Conservation (phyloP, 2,888 invertebrate species). For the Balanococcus diminutus region DNA sequence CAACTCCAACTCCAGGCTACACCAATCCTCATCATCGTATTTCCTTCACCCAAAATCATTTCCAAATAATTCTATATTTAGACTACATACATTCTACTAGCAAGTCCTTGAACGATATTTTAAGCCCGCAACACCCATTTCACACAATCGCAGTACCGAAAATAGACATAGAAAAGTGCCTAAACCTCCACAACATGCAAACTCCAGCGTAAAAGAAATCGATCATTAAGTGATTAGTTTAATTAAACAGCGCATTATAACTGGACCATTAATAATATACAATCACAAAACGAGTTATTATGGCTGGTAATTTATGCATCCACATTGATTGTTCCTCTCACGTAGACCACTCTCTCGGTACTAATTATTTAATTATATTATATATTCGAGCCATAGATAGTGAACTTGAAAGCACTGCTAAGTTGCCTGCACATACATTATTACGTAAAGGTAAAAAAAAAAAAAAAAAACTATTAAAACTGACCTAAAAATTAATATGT, state of each 20-base stretch:
- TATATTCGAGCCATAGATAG: background rate
- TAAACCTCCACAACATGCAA: background rate
- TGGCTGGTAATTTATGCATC: background rate
- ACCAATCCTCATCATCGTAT: too few species aligned
- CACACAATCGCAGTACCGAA: background rate
- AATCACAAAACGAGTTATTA: conserved; percentile 34
- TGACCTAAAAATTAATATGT: conserved; percentile 38
- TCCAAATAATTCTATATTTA: background rate
- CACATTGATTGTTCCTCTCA: conserved; percentile 8
- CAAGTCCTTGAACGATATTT: background rate
- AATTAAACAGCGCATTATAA: background rate
- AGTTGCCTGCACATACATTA: background rate
- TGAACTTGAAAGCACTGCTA: background rate
- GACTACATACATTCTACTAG: too few species aligned
- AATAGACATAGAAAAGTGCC: background rate
- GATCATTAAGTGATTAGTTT: conserved; percentile 28
- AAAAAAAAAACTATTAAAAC: conserved; percentile 1
- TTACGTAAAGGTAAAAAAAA: conserved; percentile 23
- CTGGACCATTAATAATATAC: conserved; percentile 5
- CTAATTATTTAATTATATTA: conserved; percentile 33
- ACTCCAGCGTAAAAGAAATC: background rate
- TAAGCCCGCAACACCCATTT: background rate
- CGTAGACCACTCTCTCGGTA: background rate
- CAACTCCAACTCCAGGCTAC: too few species aligned
- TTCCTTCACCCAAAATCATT: too few species aligned